Percentiles rank a stretch among this genome's conserved stretches.
phyloP scores from a whole-genome alignment of 2,888 invertebrate genomes.

The Palloptera scutellata region DNA sequence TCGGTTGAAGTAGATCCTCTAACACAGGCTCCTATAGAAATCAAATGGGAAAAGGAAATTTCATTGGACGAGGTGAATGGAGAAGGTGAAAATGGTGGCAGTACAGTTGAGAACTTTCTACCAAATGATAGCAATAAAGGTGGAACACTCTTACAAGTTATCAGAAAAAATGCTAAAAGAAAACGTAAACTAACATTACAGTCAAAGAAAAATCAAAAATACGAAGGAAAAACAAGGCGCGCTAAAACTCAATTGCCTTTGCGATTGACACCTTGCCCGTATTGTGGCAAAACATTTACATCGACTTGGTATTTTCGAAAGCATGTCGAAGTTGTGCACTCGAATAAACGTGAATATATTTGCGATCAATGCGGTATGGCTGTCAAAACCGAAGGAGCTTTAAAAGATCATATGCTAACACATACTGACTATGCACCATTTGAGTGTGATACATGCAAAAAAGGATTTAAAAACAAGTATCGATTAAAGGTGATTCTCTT shows the following conservation, averaged over 20 bases:
- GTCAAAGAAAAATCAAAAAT: conserved; percentile 12
- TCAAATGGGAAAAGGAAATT: too few relatives aligned
- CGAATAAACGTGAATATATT: conserved; percentile 63
- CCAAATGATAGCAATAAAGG: too few relatives aligned
- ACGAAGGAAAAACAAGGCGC: too few relatives aligned
- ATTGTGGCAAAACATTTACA: conserved; percentile 55
- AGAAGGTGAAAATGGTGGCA: too few relatives aligned
- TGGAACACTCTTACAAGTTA: too few relatives aligned
- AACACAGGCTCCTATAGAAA: too few relatives aligned
- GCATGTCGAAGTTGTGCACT: conserved; percentile 54
- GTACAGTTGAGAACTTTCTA: too few relatives aligned
- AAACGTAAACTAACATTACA: too few relatives aligned
- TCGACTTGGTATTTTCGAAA: conserved; percentile 42
- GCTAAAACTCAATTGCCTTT: too few relatives aligned
- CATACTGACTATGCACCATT: conserved; percentile 64
- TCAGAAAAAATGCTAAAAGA: too few relatives aligned
- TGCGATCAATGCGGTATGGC: conserved; percentile 66
- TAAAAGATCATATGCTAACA: conserved; percentile 65
- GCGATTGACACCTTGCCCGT: conserved; percentile 45
- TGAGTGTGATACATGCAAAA: conserved; percentile 50
- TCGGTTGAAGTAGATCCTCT: too few relatives aligned
- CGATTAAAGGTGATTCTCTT: conserved; percentile 38
- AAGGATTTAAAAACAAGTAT: conserved; percentile 56
- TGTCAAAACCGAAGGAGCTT: conserved; percentile 64
- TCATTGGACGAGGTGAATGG: too few relatives aligned